A percentile compares a stretch with the other conserved stretches of the same genome.
phyloP scores from a whole-genome alignment of 2,888 invertebrate genomes.

The Stenurella melanura region DNA sequence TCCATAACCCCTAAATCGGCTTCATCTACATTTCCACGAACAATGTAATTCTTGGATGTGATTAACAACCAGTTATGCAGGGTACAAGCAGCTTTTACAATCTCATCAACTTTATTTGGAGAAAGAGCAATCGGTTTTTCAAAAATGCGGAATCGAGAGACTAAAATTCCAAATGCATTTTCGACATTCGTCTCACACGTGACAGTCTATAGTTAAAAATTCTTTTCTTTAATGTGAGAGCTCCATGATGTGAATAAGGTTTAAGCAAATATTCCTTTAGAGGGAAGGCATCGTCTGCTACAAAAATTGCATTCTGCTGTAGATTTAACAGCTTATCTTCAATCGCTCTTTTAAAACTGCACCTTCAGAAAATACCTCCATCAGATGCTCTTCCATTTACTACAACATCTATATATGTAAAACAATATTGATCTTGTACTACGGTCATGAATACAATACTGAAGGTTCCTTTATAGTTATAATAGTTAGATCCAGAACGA shows the following conservation, averaged over 20 bases:
- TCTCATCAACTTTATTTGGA: constrained; percentile 37
- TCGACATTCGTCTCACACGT: not conserved
- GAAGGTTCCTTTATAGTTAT: too few species aligned
- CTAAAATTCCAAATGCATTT: not conserved
- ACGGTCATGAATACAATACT: too few species aligned
- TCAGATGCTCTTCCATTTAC: too few species aligned
- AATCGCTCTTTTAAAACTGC: too few species aligned
- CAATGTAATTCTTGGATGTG: not conserved
- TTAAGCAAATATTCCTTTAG: too few species aligned
- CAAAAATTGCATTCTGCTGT: not conserved
- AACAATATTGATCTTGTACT: too few species aligned
- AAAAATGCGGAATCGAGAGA: not conserved
- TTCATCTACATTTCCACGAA: not conserved
- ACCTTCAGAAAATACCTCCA: too few species aligned
- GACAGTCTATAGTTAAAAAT: constrained; percentile 26
- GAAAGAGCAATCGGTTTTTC: constrained; percentile 19
- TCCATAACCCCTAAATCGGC: not conserved
- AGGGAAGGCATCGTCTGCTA: constrained; percentile 17
- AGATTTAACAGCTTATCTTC: not conserved
- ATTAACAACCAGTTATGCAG: constrained; percentile 3
- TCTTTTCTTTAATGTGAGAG: constrained; percentile 10
- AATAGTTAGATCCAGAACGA: too few species aligned
- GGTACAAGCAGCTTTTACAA: not conserved
- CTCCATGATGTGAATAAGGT: too few species aligned
- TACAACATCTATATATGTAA: too few species aligned